A percentile compares a stretch with the other conserved stretches of the same genome.
phyloP scores from a whole-genome alignment of 2,797 vertebrate species.

The Galago senegalensis region DNA sequence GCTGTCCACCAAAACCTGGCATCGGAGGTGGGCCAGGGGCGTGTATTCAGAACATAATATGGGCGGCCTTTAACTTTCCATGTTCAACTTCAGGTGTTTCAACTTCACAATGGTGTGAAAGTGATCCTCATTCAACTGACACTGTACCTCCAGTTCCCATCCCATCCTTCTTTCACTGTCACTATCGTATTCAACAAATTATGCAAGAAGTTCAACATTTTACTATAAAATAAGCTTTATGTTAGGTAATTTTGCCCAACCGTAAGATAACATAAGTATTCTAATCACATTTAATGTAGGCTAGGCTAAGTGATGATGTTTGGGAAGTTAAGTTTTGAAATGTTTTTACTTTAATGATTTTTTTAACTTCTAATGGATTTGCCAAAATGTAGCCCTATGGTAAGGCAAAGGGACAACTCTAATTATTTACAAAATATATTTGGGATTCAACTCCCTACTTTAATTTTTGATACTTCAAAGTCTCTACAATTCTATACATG shows the following conservation, averaged over 20 bases:
- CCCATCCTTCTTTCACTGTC: not conserved
- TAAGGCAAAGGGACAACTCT: not conserved
- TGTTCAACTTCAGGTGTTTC: not conserved
- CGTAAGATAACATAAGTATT: not conserved
- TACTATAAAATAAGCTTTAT: not conserved
- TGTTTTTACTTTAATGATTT: not conserved
- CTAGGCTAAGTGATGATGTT: not conserved
- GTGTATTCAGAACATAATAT: not conserved
- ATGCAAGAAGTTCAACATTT: not conserved
- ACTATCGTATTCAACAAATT: not conserved
- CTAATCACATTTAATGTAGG: not conserved
- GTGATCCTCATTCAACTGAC: not conserved
- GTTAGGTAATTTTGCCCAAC: not conserved
- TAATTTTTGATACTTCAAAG: not conserved
- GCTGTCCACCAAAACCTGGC: not conserved
- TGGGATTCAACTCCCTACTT: not conserved
- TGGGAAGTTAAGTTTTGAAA: not conserved
- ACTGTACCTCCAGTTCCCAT: no score
- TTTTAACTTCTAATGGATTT: no score
- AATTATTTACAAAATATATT: not conserved
- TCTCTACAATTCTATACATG: not conserved
- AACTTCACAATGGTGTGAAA: rapidly evolving
- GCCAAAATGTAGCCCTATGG: not conserved
- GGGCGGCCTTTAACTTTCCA: not conserved
- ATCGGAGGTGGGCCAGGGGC: not conserved